These are phyloP conservation scores for Corticium candelabrum DNA, from an alignment of 37 sponge, comb jelly and placozoan genomes.

Conservation along the genomic window DNA sequence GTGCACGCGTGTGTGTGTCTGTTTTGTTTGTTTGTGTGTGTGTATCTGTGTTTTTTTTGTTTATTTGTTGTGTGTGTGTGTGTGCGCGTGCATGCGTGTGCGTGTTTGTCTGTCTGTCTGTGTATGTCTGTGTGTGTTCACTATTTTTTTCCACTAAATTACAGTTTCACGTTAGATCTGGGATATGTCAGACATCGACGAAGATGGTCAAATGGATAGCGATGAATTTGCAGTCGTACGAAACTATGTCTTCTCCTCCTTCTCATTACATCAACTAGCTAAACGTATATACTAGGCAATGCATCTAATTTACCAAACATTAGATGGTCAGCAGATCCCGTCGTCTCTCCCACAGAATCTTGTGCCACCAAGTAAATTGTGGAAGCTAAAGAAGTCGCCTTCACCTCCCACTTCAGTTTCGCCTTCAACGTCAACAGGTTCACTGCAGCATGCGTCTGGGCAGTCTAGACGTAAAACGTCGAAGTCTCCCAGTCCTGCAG, in stretches of 20 bases:
- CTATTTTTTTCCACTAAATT: neutral
- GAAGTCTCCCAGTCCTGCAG: too few relatives aligned
- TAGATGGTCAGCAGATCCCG: constrained; percentile 49
- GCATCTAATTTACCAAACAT: constrained; percentile 34
- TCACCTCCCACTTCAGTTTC: neutral
- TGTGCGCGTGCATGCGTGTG: neutral
- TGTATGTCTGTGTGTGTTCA: neutral
- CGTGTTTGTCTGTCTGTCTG: neutral
- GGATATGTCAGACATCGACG: constrained; percentile 57
- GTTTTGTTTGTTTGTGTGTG: too few relatives aligned
- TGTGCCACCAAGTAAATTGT: neutral
- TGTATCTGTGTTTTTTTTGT: too few relatives aligned
- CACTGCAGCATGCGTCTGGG: too few relatives aligned
- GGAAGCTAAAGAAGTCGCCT: neutral
- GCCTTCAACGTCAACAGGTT: too few relatives aligned
- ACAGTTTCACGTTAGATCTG: constrained; percentile 33
- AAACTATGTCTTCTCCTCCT: neutral
- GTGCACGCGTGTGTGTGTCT: too few relatives aligned
- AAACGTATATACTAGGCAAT: constrained; percentile 36
- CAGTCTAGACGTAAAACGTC: too few relatives aligned
- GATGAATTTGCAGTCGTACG: constrained; percentile 67
- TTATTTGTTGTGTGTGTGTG: neutral
- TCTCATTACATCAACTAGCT: neutral
- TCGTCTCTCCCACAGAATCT: constrained; percentile 34
- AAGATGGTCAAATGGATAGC: constrained; percentile 48